Evolutionary conservation across 2,113 vertebrate genomes (phyloP).

Genomic region (Gorsachius goisagi): DNA sequence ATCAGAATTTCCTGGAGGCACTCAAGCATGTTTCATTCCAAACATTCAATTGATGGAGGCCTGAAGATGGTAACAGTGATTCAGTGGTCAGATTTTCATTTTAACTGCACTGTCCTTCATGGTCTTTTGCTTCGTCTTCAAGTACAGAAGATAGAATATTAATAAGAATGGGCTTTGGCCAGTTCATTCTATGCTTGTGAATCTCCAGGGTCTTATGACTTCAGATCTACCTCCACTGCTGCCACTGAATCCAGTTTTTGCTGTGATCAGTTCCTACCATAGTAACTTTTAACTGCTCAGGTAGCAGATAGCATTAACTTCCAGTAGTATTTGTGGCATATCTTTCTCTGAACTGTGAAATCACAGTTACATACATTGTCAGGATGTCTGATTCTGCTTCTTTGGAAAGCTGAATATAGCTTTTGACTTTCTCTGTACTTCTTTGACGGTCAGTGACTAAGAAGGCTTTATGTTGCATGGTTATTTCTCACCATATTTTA

Average conservation of each 20-base stretch:
- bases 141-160: background rate
- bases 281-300: background rate
- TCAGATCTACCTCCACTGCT: background rate
- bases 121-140: background rate
- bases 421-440: background rate
- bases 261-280: background rate
- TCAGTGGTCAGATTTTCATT: background rate
- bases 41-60: rapidly evolving
- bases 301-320: background rate
- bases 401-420: background rate
- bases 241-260: background rate
- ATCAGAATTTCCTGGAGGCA: background rate
- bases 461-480: background rate
- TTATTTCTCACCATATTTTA: background rate
- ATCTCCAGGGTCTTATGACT: background rate
- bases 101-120: background rate
- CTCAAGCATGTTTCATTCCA: background rate
- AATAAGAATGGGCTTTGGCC: background rate
- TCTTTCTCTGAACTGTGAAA: background rate
- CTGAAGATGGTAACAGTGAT: background rate
- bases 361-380: background rate
- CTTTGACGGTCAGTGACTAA: background rate
- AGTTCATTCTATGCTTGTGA: background rate
- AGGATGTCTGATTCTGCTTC: background rate
- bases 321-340: background rate